Percentiles rank a stretch among this genome's conserved stretches.
These are phyloP conservation scores for Trichopoda pennipes DNA, from an alignment of 2,888 invertebrate genomes.

Conservation along the genomic window DNA sequence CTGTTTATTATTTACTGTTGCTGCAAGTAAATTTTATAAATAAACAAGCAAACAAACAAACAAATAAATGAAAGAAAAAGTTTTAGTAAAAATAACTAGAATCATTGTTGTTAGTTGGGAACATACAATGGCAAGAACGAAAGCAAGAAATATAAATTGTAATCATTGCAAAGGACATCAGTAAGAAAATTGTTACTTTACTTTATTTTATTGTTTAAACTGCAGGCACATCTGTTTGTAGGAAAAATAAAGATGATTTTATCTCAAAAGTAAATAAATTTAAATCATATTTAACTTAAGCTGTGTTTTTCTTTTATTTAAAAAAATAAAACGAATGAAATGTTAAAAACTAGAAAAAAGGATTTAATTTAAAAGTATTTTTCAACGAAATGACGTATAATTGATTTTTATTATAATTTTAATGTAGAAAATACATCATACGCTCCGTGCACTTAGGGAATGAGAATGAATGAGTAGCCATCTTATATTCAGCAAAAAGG, in stretches of 20 bases:
- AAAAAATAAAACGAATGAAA: not conserved
- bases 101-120: conserved; percentile 2
- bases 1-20: conserved; percentile 53
- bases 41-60: conserved; percentile 42
- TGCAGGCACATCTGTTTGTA: conserved; percentile 59
- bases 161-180: conserved; percentile 58
- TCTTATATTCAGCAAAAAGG: too few relatives aligned
- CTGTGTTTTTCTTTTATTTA: conserved; percentile 10
- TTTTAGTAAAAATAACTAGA: conserved; percentile 32
- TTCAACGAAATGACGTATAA: not conserved
- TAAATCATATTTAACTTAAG: conserved; percentile 52
- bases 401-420: too few relatives aligned
- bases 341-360: not conserved
- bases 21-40: conserved; percentile 55
- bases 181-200: conserved; percentile 55
- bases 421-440: too few relatives aligned
- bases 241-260: conserved; percentile 60
- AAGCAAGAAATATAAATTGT: conserved; percentile 35
- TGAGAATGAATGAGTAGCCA: too few relatives aligned
- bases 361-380: not conserved
- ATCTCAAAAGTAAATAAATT: conserved; percentile 66
- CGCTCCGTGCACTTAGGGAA: too few relatives aligned
- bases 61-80: not conserved
- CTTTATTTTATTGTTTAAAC: conserved; percentile 57
- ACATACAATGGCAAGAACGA: not conserved